Evolutionary conservation across 1,140 invertebrate species (phyloP).

Genomic region (Mercenaria mercenaria): DNA sequence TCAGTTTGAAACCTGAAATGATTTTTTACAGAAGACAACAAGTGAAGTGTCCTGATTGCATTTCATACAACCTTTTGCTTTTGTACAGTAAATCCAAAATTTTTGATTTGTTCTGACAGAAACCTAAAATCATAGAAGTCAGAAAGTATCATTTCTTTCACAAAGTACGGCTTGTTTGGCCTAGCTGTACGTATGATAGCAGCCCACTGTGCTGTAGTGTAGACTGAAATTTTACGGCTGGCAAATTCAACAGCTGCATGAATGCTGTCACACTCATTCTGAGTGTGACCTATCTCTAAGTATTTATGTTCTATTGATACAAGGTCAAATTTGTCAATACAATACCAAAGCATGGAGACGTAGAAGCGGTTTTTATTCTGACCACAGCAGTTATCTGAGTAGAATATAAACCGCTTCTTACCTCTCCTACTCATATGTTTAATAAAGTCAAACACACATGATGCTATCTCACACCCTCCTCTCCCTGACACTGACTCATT

Average conservation of each 20-base stretch:
- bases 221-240: background rate
- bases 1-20: background rate
- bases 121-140: background rate
- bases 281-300: background rate
- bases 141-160: background rate
- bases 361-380: constrained; percentile 40
- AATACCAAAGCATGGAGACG: constrained; percentile 31
- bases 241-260: background rate
- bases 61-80: constrained; percentile 20
- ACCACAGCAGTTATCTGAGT: constrained; percentile 26
- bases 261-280: no score
- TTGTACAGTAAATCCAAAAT: background rate
- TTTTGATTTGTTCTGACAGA: background rate
- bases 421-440: background rate
- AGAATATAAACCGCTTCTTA: constrained; percentile 5
- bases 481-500: constrained; percentile 22
- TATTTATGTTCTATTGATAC: background rate
- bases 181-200: background rate
- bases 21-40: background rate
- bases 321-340: constrained; percentile 20
- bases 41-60: background rate
- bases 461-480: constrained; percentile 29
- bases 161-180: background rate
- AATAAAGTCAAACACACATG: constrained; percentile 28
- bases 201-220: background rate